Conservation (phyloP, 2,888 invertebrate genomes). For the Amphipoea lucens region DNA sequence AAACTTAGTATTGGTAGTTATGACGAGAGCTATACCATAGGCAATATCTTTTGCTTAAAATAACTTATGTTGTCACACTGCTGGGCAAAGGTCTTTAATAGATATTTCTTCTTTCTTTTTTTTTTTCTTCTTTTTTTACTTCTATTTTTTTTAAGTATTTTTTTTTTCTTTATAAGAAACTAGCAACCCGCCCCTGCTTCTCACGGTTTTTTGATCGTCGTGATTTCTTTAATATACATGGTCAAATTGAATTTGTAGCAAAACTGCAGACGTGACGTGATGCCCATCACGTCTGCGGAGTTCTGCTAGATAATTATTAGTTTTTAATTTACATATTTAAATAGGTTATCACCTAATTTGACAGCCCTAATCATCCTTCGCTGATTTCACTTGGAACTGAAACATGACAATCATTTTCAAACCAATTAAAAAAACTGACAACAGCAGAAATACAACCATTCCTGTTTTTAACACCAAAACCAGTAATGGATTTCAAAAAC, state of each 20-base stretch:
- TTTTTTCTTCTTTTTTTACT: no score
- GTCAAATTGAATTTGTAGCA: no score
- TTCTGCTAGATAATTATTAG: background rate
- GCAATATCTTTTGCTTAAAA: no score
- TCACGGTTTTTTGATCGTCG: background rate
- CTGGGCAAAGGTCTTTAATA: background rate
- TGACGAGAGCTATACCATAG: no score
- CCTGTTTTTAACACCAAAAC: background rate
- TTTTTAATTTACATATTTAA: no score
- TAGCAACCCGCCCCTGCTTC: background rate
- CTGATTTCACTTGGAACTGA: background rate
- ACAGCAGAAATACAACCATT: background rate
- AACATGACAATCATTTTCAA: background rate
- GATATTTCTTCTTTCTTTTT: no score
- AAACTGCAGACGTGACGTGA: background rate
- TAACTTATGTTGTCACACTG: background rate
- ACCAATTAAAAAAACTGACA: constrained; percentile 1
- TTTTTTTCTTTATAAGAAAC: background rate
- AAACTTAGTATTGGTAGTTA: background rate
- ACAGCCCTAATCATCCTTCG: background rate
- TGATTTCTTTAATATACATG: background rate
- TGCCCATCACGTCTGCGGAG: background rate
- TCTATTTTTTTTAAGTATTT: no score
- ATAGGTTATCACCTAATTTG: background rate
- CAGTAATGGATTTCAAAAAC: constrained; percentile 19